Conservation (phyloP, 2,113 vertebrate species). For the Cisticola juncidis region DNA sequence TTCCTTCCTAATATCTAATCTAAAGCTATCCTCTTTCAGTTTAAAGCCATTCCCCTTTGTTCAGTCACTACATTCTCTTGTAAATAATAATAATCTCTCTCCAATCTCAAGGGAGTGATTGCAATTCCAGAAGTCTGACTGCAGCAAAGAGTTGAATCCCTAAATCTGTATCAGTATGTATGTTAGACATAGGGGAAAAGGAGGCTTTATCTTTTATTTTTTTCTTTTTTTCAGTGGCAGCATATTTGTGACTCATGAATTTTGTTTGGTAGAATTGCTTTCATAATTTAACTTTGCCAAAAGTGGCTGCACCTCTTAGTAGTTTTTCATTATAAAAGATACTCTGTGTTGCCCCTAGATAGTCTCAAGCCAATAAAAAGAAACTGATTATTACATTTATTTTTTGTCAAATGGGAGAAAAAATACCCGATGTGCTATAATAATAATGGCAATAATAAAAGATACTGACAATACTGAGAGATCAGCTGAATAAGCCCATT, state of each 20-base stretch:
- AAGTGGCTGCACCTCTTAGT: not conserved
- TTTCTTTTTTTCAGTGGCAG: not conserved
- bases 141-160: not conserved
- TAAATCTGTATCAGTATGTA: not conserved
- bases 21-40: not conserved
- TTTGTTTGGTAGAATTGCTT: slow-evolving; percentile 40
- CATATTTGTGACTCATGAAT: slow-evolving; percentile 21
- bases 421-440: not conserved
- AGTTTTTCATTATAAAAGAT: slow-evolving; percentile 55
- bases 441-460: slow-evolving; percentile 55
- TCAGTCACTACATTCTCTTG: not conserved
- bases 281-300: slow-evolving; percentile 48
- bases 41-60: not conserved
- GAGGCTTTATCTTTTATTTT: not conserved
- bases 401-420: slow-evolving; percentile 27
- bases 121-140: not conserved
- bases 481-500: not conserved
- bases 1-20: not conserved
- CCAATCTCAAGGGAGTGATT: not conserved
- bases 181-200: not conserved
- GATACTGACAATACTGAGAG: not conserved
- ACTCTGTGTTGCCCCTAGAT: not conserved
- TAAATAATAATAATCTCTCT: not conserved
- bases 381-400: slow-evolving; percentile 22
- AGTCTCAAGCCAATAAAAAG: slow-evolving; percentile 49